Conservation (phyloP, 2,113 vertebrate genomes). For the Pungitius pungitius region DNA sequence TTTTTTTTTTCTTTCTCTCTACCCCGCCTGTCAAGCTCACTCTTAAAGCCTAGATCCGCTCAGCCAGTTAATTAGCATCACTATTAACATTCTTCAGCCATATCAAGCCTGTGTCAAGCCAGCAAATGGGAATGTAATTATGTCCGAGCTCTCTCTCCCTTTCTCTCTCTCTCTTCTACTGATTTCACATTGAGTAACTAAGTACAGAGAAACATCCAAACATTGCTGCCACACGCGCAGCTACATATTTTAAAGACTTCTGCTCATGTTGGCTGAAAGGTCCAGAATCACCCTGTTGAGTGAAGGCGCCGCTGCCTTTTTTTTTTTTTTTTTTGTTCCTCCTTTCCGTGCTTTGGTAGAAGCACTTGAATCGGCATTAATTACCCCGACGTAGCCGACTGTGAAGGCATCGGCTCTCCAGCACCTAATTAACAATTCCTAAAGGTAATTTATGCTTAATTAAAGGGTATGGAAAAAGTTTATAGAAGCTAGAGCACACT, state of each 20-base stretch:
- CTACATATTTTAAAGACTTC: constrained; percentile 14
- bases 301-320: constrained; percentile 4
- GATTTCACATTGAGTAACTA: constrained; percentile 37
- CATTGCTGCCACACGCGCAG: constrained; percentile 22
- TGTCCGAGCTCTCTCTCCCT: constrained; percentile 17
- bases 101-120: constrained; percentile 50
- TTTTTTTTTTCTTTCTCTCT: not conserved
- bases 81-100: constrained; percentile 56
- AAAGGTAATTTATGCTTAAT: constrained; percentile 71
- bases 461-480: constrained; percentile 57
- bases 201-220: constrained; percentile 35
- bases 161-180: constrained; percentile 8
- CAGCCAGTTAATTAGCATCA: constrained; percentile 49
- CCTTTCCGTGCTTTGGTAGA: constrained; percentile 31
- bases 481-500: constrained; percentile 30
- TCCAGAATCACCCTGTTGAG: constrained; percentile 39
- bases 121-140: constrained; percentile 52
- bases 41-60: constrained; percentile 30
- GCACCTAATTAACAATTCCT: constrained; percentile 64
- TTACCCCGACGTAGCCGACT: constrained; percentile 69
- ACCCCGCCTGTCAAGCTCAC: constrained; percentile 25
- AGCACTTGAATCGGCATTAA: constrained; percentile 65
- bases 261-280: constrained; percentile 31
- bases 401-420: constrained; percentile 59
- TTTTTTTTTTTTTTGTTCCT: not conserved